phyloP scores from a whole-genome alignment of 2,888 invertebrate species.

The Euzophera pinguis region DNA sequence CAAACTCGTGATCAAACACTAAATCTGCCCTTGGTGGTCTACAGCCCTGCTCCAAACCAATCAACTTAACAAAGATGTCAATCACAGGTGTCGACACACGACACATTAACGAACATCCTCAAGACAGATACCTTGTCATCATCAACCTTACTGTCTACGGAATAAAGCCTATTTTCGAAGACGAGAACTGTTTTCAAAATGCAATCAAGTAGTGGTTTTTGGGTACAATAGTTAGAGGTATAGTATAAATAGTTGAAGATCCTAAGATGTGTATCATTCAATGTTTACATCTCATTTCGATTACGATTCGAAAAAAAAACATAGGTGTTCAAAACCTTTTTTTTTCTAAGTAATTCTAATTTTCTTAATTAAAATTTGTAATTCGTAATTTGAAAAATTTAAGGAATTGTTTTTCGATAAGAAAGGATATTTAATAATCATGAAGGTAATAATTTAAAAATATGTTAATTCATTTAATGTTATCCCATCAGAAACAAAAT shows the following conservation, averaged over 20 bases:
- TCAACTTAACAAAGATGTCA: neutral
- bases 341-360: neutral
- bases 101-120: neutral
- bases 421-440: constrained; percentile 17
- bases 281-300: constrained; percentile 30
- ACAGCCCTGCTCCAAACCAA: neutral
- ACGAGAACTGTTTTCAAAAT: neutral
- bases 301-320: constrained; percentile 20
- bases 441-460: constrained; percentile 34
- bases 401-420: neutral
- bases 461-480: neutral
- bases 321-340: neutral
- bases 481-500: no score
- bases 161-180: constrained; percentile 19
- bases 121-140: neutral
- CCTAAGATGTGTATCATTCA: constrained; percentile 46
- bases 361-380: neutral
- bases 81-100: constrained; percentile 1
- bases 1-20: neutral
- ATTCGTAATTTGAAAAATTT: neutral
- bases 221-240: constrained; percentile 31
- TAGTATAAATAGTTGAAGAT: constrained; percentile 55
- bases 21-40: constrained; percentile 4
- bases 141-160: neutral
- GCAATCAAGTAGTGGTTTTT: constrained; percentile 22